Conservation (phyloP, 2,113 vertebrate species). For the Leptodactylus fuscus region DNA sequence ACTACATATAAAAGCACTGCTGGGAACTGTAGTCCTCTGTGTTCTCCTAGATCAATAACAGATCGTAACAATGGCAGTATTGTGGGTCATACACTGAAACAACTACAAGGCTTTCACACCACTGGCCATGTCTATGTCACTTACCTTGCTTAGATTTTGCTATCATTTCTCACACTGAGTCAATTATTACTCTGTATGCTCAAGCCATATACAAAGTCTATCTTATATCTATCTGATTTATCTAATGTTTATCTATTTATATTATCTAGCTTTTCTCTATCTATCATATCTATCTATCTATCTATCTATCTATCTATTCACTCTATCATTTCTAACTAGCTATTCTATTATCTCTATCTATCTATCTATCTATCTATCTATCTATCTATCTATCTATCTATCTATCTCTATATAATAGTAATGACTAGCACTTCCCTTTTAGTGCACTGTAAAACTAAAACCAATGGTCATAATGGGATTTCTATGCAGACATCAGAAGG, state of each 20-base stretch:
- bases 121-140: too few species aligned
- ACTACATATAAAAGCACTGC: background rate
- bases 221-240: background rate
- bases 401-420: too few species aligned
- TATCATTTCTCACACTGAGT: background rate
- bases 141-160: too few species aligned
- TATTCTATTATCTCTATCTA: background rate
- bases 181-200: background rate
- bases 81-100: background rate
- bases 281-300: background rate
- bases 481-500: too few species aligned
- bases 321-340: background rate
- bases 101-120: background rate
- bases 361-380: conserved; percentile 1
- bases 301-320: conserved; percentile 4
- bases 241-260: background rate
- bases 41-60: background rate
- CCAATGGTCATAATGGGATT: too few species aligned
- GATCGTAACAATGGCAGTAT: background rate
- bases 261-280: background rate
- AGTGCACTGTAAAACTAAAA: too few species aligned
- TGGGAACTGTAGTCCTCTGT: background rate
- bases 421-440: too few species aligned
- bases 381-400: conserved; percentile 1
- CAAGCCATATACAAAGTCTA: background rate